Percentiles rank a stretch among this genome's conserved stretches.
phyloP scores from a whole-genome alignment of 2,797 vertebrate genomes.

The Megaceryle alcyon region DNA sequence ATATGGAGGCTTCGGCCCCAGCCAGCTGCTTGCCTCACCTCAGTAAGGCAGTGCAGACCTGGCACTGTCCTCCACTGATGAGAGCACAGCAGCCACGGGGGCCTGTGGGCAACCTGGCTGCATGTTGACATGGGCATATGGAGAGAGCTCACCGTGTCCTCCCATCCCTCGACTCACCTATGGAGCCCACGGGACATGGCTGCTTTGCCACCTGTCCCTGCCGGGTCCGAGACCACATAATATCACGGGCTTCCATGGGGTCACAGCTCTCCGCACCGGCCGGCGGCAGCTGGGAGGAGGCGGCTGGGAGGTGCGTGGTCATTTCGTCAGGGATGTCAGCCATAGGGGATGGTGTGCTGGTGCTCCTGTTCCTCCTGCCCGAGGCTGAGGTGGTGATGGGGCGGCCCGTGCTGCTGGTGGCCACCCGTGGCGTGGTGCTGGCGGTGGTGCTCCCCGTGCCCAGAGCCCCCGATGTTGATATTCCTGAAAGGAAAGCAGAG shows the following conservation, averaged over 20 bases:
- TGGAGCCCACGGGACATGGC: constrained; percentile 89
- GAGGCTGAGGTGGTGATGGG: constrained; percentile 76
- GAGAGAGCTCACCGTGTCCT: fast-evolving
- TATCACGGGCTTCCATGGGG: constrained; percentile 86
- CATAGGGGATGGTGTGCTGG: constrained; percentile 74
- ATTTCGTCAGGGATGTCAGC: constrained; percentile 71
- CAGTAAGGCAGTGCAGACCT: not conserved
- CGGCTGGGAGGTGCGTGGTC: constrained; percentile 74
- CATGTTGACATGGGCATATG: fast-evolving
- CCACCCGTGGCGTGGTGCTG: constrained; percentile 68
- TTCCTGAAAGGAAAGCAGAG: constrained; percentile 78
- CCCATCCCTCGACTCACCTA: constrained; percentile 78
- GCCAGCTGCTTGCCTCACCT: not conserved
- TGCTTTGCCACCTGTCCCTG: constrained; percentile 88
- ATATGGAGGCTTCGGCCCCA: not conserved
- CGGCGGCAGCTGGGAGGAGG: constrained; percentile 87
- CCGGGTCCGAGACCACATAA: constrained; percentile 92
- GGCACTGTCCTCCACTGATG: not conserved
- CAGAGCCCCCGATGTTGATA: constrained; percentile 85
- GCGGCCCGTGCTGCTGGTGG: constrained; percentile 72
- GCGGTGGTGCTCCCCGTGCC: constrained; percentile 84
- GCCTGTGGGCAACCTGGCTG: fast-evolving
- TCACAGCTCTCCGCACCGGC: constrained; percentile 87
- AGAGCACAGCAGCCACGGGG: not conserved
- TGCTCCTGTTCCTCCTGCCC: constrained; percentile 80